Evolutionary conservation across 2,113 vertebrate species (phyloP), one percentile per base, ranked within the genome.

Genomic region (Tychaedon coryphoeus): DNA sequence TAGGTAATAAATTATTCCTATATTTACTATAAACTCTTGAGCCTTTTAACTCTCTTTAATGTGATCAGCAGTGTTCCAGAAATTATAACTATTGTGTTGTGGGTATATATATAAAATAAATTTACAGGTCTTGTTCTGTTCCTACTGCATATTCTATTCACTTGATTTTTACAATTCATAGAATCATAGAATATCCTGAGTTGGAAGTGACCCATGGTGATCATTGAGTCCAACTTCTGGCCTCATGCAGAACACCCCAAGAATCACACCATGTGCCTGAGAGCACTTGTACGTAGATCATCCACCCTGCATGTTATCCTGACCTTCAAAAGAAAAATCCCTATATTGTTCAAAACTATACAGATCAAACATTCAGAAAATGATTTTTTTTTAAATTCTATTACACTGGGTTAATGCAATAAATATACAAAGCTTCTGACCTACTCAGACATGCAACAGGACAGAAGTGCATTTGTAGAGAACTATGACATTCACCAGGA

Each of bases 301-400:
- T 42, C 65, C 5, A 6, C 62, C 53, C 58, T 92, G 67, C 48
- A 71, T 8, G 10, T 93, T 89, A 88, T 86, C 88, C 53, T 94
- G 65, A 71, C 75, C 18, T 54, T 72, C 84, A 75, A 61, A 87
- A 84, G 83, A 77, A 45, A 92, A 92, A 53, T 54, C 54, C 42
- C 64, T 64, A 54, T 34, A 45, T 47, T 87, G 61, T 80, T 95
- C 93, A 96, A 97, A 97, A 97, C 95, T 94, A 97, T 83, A 90
- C 90, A 97, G 93, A 92, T 88, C 83, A 97, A 96, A 95, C 78
- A 96, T 86, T 87, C 96, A 95, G 95, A 95, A 97, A 97, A 97
- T 90, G 42, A 95, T 78, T 36, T 85, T 96, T 94, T 97, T 97
- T 98, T 98, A 11, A 11, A 98, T 98, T 98, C 97, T 98, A 98